Percentiles rank a stretch among this genome's conserved stretches.
Conservation (phyloP, 2,888 invertebrate genomes). For the Synanthedon myopaeformis region DNA sequence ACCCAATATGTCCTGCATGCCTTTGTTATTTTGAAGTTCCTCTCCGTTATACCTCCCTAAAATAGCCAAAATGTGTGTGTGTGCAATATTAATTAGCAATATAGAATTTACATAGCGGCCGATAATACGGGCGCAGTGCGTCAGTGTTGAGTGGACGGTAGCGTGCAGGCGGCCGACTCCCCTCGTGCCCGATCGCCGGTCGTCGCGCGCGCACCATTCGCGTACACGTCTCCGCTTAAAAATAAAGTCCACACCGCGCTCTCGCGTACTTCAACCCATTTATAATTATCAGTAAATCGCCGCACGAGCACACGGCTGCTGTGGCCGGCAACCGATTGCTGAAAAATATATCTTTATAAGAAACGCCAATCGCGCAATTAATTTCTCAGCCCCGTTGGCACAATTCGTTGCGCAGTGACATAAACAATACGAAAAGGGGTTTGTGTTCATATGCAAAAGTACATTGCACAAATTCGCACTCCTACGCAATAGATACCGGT, state of each 20-base stretch:
- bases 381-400: constrained; percentile 31
- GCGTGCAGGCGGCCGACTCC: constrained; percentile 31
- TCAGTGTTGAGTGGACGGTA: constrained; percentile 33
- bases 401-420: constrained; percentile 28
- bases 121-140: constrained; percentile 46
- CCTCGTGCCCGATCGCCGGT: constrained; percentile 38
- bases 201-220: constrained; percentile 54
- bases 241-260: constrained; percentile 64
- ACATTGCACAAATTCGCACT: constrained; percentile 29
- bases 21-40: constrained; percentile 42
- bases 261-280: constrained; percentile 65
- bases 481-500: constrained; percentile 49
- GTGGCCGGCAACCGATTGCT: constrained; percentile 51
- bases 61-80: constrained; percentile 42
- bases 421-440: constrained; percentile 29
- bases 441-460: constrained; percentile 26
- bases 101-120: constrained; percentile 45
- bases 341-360: constrained; percentile 43
- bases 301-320: constrained; percentile 61
- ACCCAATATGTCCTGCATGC: constrained; percentile 34
- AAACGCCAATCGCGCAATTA: constrained; percentile 35
- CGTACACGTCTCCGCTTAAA: constrained; percentile 65
- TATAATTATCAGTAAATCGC: constrained; percentile 70
- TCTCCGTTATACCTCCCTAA: constrained; percentile 55
- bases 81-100: constrained; percentile 62